Conservation (phyloP, 2,888 invertebrate species). For the Pomacea canaliculata region DNA sequence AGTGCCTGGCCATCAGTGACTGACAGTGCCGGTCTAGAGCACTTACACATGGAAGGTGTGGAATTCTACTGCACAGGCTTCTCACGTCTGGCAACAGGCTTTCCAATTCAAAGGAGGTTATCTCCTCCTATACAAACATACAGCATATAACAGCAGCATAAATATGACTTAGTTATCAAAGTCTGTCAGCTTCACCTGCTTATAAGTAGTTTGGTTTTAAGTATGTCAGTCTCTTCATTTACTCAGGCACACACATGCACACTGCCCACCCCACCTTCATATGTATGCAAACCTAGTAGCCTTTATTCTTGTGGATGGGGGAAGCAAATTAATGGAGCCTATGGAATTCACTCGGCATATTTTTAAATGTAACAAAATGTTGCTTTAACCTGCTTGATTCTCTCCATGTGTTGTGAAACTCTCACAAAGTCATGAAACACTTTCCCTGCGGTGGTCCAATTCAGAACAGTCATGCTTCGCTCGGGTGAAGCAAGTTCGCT, state of each 20-base stretch:
- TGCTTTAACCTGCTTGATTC: conserved; percentile 20
- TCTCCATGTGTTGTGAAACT: conserved; percentile 2
- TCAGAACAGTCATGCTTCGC: conserved; percentile 75
- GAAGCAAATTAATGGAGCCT: too few relatives aligned
- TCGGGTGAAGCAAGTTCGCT: conserved; percentile 74
- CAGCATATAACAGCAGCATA: conserved; percentile 1
- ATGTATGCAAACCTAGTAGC: too few relatives aligned
- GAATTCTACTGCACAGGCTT: conserved; percentile 73
- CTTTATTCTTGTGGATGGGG: too few relatives aligned
- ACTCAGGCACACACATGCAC: too few relatives aligned
- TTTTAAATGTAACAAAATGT: too few relatives aligned
- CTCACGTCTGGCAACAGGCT: conserved; percentile 72
- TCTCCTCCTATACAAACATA: conserved; percentile 47
- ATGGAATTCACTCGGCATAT: too few relatives aligned
- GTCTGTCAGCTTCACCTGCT: too few relatives aligned
- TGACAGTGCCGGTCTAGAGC: conserved; percentile 75
- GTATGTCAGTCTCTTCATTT: too few relatives aligned
- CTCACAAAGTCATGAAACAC: conserved; percentile 80
- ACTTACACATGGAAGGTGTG: conserved; percentile 71
- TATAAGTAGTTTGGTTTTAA: too few relatives aligned
- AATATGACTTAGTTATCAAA: neutral
- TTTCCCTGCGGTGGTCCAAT: conserved; percentile 82
- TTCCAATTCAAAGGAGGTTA: conserved; percentile 71
- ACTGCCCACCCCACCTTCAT: too few relatives aligned
- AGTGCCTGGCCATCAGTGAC: conserved; percentile 75